A percentile compares a stretch with the other conserved stretches of the same genome.
Conservation (phyloP, 2,888 invertebrate species). For the Lithosia quadra region DNA sequence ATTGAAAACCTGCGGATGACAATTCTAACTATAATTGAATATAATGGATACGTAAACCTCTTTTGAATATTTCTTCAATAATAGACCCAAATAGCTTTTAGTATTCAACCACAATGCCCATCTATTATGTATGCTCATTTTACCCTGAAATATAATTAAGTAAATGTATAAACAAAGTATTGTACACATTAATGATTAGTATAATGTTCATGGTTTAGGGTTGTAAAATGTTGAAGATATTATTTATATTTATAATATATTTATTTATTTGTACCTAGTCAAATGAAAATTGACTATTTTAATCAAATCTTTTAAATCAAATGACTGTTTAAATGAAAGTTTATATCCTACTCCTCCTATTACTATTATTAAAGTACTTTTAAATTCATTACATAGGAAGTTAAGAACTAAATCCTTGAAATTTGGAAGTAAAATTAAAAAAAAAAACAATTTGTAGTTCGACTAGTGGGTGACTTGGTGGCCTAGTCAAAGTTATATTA, state of each 20-base stretch:
- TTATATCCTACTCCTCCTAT: background rate
- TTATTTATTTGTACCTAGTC: no score
- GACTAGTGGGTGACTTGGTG: no score
- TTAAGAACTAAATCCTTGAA: no score
- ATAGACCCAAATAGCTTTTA: constrained; percentile 23
- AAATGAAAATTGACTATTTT: no score
- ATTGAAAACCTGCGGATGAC: background rate
- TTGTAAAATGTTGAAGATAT: background rate
- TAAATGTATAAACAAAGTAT: background rate
- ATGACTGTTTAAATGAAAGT: no score
- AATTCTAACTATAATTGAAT: constrained; percentile 8
- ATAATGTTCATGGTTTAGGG: background rate
- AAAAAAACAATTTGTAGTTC: no score
- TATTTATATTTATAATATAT: no score
- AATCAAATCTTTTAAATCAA: no score
- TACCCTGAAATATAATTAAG: background rate
- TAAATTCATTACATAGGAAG: no score
- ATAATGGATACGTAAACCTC: constrained; percentile 22
- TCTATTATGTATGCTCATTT: background rate
- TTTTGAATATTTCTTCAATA: constrained; percentile 19
- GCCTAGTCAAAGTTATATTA: no score
- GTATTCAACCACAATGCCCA: background rate
- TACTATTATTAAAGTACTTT: background rate
- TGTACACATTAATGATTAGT: no score
- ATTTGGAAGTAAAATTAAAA: no score